Evolutionary conservation across 1,140 invertebrate genomes (phyloP).

Genomic region (Maniola jurtina): DNA sequence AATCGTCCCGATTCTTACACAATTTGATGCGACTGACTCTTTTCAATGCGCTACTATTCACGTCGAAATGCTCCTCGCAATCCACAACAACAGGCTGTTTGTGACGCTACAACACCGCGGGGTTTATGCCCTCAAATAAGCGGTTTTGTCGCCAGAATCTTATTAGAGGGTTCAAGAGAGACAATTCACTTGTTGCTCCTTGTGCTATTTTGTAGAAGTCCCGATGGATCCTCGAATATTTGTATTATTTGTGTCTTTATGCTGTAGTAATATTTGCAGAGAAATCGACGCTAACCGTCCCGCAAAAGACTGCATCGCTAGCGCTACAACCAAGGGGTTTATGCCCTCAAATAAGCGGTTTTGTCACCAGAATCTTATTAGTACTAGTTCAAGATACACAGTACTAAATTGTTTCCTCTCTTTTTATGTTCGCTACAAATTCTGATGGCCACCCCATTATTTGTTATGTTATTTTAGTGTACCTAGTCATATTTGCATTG

Average conservation of each 20-base stretch:
- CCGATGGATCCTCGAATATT: too few species aligned
- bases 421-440: too few species aligned
- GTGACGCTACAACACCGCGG: neutral
- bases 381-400: neutral
- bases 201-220: too few species aligned
- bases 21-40: too few species aligned
- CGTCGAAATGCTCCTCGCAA: neutral
- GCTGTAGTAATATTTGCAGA: neutral
- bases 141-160: neutral
- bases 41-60: neutral
- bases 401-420: too few species aligned
- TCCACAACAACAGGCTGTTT: neutral
- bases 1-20: too few species aligned
- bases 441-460: too few species aligned
- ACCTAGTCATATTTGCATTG: neutral
- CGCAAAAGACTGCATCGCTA: neutral
- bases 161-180: neutral
- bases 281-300: neutral
- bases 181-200: neutral
- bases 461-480: too few species aligned
- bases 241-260: neutral
- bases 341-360: neutral
- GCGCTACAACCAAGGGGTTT: neutral
- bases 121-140: neutral
- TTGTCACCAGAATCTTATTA: slow-evolving; percentile 2